phyloP scores from a whole-genome alignment of 2,888 invertebrate genomes.

The Torymus tubicola region DNA sequence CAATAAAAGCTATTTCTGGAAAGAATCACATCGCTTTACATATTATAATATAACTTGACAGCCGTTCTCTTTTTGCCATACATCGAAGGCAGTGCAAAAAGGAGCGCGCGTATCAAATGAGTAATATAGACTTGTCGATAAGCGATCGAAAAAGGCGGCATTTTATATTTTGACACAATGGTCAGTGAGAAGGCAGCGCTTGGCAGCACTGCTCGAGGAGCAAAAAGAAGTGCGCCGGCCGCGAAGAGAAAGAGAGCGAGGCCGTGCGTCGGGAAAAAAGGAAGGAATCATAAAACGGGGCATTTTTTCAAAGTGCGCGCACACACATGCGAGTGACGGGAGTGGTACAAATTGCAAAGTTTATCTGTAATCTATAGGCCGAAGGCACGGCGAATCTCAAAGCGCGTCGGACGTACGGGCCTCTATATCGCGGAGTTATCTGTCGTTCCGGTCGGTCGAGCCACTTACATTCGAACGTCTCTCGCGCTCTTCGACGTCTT shows the following conservation, averaged over 20 bases:
- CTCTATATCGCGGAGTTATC: slow-evolving; percentile 42
- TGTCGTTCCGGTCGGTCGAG: slow-evolving; percentile 51
- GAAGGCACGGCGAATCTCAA: slow-evolving; percentile 31
- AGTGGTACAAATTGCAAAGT: slow-evolving; percentile 54
- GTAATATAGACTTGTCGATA: slow-evolving; percentile 23
- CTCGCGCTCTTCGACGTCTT: slow-evolving; percentile 34
- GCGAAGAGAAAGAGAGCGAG: background rate
- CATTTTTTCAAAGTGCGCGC: slow-evolving; percentile 52
- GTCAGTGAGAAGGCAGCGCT: slow-evolving; percentile 6
- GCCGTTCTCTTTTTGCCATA: too few species aligned
- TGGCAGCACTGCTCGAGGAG: background rate
- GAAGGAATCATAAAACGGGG: slow-evolving; percentile 44
- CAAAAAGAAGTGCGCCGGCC: slow-evolving; percentile 28
- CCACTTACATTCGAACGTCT: slow-evolving; percentile 40
- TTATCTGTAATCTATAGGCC: slow-evolving; percentile 54
- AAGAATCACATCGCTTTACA: too few species aligned
- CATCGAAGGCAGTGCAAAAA: background rate
- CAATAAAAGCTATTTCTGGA: too few species aligned
- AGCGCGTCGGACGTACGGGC: slow-evolving; percentile 27
- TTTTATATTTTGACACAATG: slow-evolving; percentile 45
- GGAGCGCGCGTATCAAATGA: slow-evolving; percentile 9
- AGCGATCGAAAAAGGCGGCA: slow-evolving; percentile 33
- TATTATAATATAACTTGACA: too few species aligned
- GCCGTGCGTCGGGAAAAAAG: background rate
- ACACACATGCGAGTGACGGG: slow-evolving; percentile 21